Evolutionary conservation across 1,140 invertebrate species (phyloP), one percentile per base, ranked within the genome.

Genomic region (Lethocerus indicus): DNA sequence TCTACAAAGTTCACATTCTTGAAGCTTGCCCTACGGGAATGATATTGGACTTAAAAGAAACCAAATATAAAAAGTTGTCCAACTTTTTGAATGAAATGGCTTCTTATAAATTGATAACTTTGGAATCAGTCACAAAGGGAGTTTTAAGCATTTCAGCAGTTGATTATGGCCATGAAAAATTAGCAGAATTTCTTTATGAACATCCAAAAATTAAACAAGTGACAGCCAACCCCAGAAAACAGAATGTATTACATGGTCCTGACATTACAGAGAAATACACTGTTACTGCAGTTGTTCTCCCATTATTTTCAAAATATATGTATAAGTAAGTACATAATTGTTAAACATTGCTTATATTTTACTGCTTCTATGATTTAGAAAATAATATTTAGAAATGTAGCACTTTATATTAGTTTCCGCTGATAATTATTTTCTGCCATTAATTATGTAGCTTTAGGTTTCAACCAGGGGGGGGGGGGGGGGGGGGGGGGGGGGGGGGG

Each of bases 21-120:
- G 70, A 76, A 18, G 74, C 74, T 37, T 87, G 81, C 62, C 81
- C 83, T 1, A 55, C 73, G 4, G 66, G 69, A 18, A 67, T 71
- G 48, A 70, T 64, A 13, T 64, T 94, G 32, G 88, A 93, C 63
- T 71, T 93, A 1, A 95, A 93, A 62, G 91, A 90, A 62, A 85
- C 87, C 13, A 78, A 73, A 18, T 88, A 78, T 60, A 93, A 93
- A 68, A 94, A 93, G 65, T 64, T 95, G 45, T 82, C 84, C 7
- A 80, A 79, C 43, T 90, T 89, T 64, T 64, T 92, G 46, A 64
- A 71, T 20, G 59, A 60, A 54, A 76, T 79, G 70, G 64, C 67
- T 49, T 57, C 62, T 16, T 63, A 68, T 54, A 68, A 67, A 16
- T 54, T 77, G 39, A 70, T 79, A 5, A 63, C 66, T 44, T 69